phyloP scores from a whole-genome alignment of 2,888 invertebrate genomes.

The Drosophila subquinaria region DNA sequence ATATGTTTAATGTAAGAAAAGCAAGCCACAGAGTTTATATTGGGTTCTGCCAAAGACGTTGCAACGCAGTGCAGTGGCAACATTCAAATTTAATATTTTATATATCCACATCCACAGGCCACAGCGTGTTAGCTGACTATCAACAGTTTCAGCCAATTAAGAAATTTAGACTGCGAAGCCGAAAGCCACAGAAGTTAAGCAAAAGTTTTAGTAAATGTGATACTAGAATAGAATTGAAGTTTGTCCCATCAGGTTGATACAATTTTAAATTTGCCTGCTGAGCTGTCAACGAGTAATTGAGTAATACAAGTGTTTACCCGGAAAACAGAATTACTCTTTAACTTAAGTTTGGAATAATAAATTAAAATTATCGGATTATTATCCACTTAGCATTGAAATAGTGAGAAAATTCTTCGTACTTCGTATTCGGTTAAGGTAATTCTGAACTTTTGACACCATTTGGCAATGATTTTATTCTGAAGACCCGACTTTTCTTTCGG shows the following conservation, averaged over 20 bases:
- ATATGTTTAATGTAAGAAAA: background rate
- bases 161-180: conserved; percentile 10
- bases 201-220: conserved; percentile 6
- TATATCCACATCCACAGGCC: conserved; percentile 22
- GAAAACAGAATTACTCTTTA: too few species aligned
- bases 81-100: too few species aligned
- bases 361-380: too few species aligned
- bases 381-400: too few species aligned
- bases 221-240: background rate
- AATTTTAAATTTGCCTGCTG: conserved; percentile 31
- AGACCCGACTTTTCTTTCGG: background rate
- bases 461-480: background rate
- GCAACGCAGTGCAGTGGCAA: background rate
- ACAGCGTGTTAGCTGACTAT: conserved; percentile 38
- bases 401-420: too few species aligned
- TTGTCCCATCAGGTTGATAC: conserved; percentile 1
- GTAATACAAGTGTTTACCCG: background rate
- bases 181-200: conserved; percentile 45
- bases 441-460: too few species aligned
- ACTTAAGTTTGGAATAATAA: too few species aligned
- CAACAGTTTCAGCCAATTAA: conserved; percentile 56
- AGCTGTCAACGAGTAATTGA: background rate
- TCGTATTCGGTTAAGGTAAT: background rate
- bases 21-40: conserved; percentile 1
- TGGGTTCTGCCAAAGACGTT: background rate